Conservation (phyloP, 2,797 vertebrate genomes). For the Heliangelus exortis region DNA sequence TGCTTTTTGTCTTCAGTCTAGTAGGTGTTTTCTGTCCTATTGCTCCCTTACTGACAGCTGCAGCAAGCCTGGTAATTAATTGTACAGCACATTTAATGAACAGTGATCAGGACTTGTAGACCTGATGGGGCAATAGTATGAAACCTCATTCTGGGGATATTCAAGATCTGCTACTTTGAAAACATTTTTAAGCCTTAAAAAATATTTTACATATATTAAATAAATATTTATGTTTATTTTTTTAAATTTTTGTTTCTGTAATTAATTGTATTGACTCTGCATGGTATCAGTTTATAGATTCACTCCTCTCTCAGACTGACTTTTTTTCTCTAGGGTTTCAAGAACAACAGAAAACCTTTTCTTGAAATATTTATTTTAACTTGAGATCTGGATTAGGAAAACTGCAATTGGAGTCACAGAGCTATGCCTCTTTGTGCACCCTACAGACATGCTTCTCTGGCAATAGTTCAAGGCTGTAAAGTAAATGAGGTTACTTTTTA, state of each 20-base stretch:
- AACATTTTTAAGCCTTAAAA: not conserved
- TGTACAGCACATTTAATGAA: not conserved
- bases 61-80: not conserved
- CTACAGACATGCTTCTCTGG: not conserved
- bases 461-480: not conserved
- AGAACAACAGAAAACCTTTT: not conserved
- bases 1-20: not conserved
- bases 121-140: not conserved
- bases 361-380: not conserved
- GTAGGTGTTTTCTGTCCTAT: not conserved
- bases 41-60: not conserved
- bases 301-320: fast-evolving
- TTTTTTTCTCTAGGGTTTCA: not conserved
- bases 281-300: not conserved
- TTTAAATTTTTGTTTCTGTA: not conserved
- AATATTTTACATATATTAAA: not conserved
- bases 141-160: not conserved
- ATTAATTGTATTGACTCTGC: not conserved
- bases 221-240: not conserved
- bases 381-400: not conserved
- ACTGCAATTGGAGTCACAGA: not conserved
- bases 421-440: not conserved
- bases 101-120: not conserved
- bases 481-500: constrained; percentile 8
- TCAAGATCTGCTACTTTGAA: not conserved